phyloP scores from a whole-genome alignment of 2,113 vertebrate genomes.

The Hippocampus zosterae region DNA sequence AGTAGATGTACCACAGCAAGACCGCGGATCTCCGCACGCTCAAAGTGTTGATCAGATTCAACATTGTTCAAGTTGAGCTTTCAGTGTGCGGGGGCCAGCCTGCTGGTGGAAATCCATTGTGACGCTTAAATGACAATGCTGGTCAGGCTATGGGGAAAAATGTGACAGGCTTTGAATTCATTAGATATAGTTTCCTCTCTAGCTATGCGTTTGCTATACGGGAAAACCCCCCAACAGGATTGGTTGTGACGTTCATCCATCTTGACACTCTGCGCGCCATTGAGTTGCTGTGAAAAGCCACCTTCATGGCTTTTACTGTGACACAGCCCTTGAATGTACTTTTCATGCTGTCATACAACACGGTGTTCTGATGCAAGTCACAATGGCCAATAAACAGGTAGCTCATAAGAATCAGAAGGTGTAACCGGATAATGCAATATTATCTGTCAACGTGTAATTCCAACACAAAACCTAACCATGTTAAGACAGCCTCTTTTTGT shows the following conservation, averaged over 20 bases:
- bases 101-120: constrained; percentile 59
- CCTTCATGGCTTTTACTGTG: constrained; percentile 23
- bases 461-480: background rate
- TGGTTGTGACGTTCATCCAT: constrained; percentile 18
- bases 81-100: constrained; percentile 23
- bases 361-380: background rate
- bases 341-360: background rate
- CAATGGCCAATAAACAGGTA: background rate
- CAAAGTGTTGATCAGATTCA: constrained; percentile 54
- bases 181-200: constrained; percentile 21
- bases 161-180: constrained; percentile 57
- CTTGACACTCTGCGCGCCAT: constrained; percentile 22
- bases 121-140: constrained; percentile 52
- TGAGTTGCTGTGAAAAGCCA: constrained; percentile 28
- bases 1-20: constrained; percentile 41
- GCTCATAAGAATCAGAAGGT: background rate
- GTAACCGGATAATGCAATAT: background rate
- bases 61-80: constrained; percentile 28
- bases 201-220: constrained; percentile 56
- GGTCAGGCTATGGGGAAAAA: constrained; percentile 51
- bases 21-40: constrained; percentile 22
- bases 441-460: background rate
- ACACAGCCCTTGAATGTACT: constrained; percentile 2
- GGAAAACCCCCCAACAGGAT: constrained; percentile 24
- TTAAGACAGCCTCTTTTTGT: background rate